phyloP scores from a whole-genome alignment of 2,888 invertebrate genomes.

The Hetaerina titia region DNA sequence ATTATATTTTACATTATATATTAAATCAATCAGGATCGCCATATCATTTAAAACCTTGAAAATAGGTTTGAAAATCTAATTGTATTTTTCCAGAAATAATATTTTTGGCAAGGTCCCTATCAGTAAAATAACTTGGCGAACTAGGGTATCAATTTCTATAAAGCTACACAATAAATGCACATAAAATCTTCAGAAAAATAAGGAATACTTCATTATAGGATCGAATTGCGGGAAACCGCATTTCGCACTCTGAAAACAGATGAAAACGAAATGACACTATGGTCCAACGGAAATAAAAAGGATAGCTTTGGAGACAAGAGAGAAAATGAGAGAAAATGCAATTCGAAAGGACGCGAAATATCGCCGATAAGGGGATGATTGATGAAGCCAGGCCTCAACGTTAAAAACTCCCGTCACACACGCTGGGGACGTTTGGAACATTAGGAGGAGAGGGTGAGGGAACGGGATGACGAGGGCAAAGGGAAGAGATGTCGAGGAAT shows the following conservation, averaged over 20 bases:
- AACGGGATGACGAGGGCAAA: not conserved
- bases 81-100: too few relatives aligned
- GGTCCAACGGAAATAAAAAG: not conserved
- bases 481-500: not conserved
- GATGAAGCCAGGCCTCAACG: conserved; percentile 17
- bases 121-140: not conserved
- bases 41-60: too few relatives aligned
- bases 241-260: not conserved
- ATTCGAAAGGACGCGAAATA: conserved; percentile 52
- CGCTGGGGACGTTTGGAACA: conserved; percentile 8
- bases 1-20: too few relatives aligned
- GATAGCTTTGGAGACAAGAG: not conserved
- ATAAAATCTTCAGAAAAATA: too few relatives aligned
- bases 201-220: too few relatives aligned
- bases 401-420: conserved; percentile 59
- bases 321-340: conserved; percentile 38
- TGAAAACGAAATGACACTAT: not conserved
- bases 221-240: not conserved
- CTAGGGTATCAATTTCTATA: not conserved
- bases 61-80: too few relatives aligned
- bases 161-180: too few relatives aligned
- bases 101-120: not conserved
- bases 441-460: not conserved
- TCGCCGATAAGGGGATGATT: conserved; percentile 55
- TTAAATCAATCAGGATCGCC: too few relatives aligned